Conservation (phyloP, 30 jellyfish, hydroid and myxozoan species). For the Hydra vulgaris region DNA sequence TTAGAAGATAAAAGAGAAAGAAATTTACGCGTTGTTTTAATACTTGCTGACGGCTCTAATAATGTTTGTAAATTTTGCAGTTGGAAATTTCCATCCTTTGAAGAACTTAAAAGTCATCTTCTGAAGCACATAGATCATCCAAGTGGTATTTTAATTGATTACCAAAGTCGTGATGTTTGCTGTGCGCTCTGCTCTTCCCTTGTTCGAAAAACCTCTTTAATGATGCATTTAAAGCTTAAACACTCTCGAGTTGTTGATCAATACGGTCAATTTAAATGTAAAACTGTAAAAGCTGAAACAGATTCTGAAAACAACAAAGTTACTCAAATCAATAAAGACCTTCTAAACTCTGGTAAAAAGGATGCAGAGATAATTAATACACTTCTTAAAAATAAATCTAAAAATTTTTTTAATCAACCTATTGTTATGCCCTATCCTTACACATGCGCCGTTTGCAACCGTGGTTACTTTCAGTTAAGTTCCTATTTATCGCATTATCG, state of each 20-base stretch:
- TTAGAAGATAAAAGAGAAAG: not conserved
- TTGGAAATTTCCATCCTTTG: conserved; percentile 19
- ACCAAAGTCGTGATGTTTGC: conserved; percentile 25
- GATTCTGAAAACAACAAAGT: not conserved
- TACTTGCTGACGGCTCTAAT: conserved; percentile 13
- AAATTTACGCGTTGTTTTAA: conserved; percentile 4
- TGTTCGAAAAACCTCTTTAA: conserved; percentile 7
- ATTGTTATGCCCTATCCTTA: conserved; percentile 19
- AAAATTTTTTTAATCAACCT: not conserved
- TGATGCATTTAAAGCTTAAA: conserved; percentile 11
- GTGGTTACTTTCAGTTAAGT: conserved; percentile 10
- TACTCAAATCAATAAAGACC: not conserved
- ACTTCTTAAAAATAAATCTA: not conserved
- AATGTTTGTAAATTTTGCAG: conserved; percentile 14
- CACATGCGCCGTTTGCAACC: conserved; percentile 24
- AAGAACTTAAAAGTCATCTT: conserved; percentile 17
- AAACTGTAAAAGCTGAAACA: not conserved
- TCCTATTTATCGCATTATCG: not conserved
- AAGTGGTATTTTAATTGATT: not conserved
- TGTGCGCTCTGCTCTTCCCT: conserved; percentile 16
- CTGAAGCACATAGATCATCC: conserved; percentile 3
- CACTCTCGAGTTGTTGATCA: conserved; percentile 11
- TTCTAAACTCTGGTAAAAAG: not conserved
- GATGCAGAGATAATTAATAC: not conserved
- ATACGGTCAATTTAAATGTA: not conserved